phyloP scores from a whole-genome alignment of 2,113 vertebrate species.

The Hippopotamus amphibius region DNA sequence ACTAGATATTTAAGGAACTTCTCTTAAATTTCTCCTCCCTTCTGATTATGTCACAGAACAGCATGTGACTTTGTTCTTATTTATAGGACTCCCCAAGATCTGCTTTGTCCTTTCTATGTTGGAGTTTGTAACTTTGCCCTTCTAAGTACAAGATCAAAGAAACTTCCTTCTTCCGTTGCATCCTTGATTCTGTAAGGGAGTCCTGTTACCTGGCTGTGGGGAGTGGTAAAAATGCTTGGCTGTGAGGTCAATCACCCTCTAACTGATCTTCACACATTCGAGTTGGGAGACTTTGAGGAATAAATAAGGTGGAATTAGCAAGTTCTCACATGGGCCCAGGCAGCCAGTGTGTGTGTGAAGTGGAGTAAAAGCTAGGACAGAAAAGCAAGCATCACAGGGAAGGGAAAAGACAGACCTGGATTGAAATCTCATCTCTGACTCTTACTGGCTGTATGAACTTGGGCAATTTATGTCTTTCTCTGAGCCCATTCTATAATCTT shows the following conservation, averaged over 20 bases:
- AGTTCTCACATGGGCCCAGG: background rate
- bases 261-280: background rate
- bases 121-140: background rate
- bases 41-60: background rate
- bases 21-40: background rate
- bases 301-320: background rate
- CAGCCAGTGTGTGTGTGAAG: background rate
- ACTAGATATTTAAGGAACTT: background rate
- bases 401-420: background rate
- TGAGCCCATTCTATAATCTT: background rate
- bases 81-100: background rate
- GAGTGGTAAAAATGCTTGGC: background rate
- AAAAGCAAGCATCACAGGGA: background rate
- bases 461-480: background rate
- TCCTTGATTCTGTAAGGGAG: background rate
- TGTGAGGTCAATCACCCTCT: background rate
- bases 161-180: background rate
- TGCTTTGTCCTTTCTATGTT: background rate
- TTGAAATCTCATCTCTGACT: constrained; percentile 2
- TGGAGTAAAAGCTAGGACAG: background rate
- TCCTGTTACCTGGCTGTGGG: background rate
- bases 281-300: background rate
- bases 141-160: background rate
- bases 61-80: background rate
- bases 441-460: background rate